Evolutionary conservation across 1,140 invertebrate species (phyloP).

Genomic region (Marisa cornuarietis): DNA sequence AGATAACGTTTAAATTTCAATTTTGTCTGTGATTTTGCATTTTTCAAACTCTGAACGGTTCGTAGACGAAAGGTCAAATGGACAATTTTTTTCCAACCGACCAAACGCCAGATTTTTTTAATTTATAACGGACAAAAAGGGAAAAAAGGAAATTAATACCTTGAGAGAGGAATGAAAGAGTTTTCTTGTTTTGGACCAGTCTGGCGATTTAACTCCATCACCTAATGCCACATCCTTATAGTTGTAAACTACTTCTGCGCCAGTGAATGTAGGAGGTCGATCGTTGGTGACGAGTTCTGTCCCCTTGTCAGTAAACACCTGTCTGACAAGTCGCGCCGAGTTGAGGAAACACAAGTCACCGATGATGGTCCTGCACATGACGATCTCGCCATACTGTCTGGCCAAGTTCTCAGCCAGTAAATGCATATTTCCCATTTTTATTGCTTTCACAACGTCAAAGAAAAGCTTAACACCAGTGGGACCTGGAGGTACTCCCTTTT

Average conservation of each 20-base stretch:
- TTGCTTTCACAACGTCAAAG: neutral
- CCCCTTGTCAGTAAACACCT: neutral
- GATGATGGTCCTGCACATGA: neutral
- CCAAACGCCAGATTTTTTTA: no score
- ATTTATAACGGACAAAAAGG: no score
- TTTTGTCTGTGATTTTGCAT: no score
- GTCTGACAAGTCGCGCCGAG: neutral
- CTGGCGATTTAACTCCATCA: neutral
- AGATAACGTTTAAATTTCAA: no score
- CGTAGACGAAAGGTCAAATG: no score
- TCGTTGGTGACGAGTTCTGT: constrained; percentile 1
- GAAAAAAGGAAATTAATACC: neutral
- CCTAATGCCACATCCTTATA: constrained; percentile 6
- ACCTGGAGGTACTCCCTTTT: neutral
- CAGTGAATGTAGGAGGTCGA: neutral
- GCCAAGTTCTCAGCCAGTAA: neutral
- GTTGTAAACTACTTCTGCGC: neutral
- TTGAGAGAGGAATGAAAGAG: constrained; percentile 16
- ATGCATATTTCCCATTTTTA: neutral
- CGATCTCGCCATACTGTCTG: neutral
- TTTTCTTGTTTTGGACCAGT: constrained; percentile 8
- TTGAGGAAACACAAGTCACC: neutral
- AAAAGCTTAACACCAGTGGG: neutral
- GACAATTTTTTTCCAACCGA: no score
- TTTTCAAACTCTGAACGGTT: no score